These are phyloP conservation scores for Neosilurus mollespiculum DNA, from an alignment of 2,797 vertebrate species.

Conservation along the genomic window DNA sequence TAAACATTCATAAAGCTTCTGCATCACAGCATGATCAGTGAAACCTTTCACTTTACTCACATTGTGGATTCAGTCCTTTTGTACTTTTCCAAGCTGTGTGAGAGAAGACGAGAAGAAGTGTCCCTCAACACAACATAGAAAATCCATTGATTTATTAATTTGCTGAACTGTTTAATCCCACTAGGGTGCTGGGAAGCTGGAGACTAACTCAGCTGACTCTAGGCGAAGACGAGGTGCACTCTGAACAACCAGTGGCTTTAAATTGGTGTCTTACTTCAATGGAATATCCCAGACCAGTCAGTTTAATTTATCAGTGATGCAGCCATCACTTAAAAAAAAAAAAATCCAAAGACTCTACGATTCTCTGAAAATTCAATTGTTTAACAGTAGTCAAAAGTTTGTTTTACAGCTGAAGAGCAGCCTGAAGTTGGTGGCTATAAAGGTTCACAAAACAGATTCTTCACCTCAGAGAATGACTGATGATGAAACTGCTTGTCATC, in stretches of 20 bases:
- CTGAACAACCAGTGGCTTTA: background rate
- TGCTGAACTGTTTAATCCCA: too few relatives aligned
- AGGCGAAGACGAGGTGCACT: too few relatives aligned
- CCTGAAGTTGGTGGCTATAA: background rate
- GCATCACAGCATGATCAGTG: background rate
- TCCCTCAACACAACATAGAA: slow-evolving; percentile 91
- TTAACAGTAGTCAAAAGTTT: background rate
- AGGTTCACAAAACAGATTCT: background rate
- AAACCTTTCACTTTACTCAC: slow-evolving; percentile 97
- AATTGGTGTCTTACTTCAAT: background rate
- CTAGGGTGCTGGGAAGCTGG: too few relatives aligned
- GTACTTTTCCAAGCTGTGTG: slow-evolving; percentile 91
- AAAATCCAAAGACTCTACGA: background rate
- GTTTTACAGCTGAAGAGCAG: background rate
- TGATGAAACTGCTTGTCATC: slow-evolving; percentile 8
- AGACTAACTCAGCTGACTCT: too few relatives aligned
- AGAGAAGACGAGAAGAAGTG: slow-evolving; percentile 83
- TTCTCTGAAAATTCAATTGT: background rate
- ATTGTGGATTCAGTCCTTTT: slow-evolving; percentile 75
- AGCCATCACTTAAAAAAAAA: background rate
- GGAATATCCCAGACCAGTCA: background rate
- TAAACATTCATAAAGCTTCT: background rate
- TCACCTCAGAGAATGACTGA: background rate
- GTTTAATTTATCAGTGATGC: background rate
- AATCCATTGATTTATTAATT: slow-evolving; percentile 70